Evolutionary conservation across 2,797 vertebrate species (phyloP).

Genomic region (Myripristis murdjan): DNA sequence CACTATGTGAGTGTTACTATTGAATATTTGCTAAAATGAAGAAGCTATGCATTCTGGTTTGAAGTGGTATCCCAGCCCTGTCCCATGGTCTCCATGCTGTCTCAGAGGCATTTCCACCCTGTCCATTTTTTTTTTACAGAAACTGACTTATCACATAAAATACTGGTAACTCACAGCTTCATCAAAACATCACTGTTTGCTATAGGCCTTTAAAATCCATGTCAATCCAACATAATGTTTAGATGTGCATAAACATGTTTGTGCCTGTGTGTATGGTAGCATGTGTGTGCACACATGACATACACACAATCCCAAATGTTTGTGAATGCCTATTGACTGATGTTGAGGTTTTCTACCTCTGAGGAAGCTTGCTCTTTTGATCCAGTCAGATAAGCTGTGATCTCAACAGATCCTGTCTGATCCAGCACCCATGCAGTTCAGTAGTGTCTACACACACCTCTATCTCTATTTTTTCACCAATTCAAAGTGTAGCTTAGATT

Average conservation of each 20-base stretch:
- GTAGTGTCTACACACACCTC: slow-evolving; percentile 51
- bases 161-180: neutral
- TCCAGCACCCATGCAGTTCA: slow-evolving; percentile 43
- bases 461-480: slow-evolving; percentile 52
- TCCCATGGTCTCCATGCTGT: too few species aligned
- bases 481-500: slow-evolving; percentile 49
- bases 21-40: too few species aligned
- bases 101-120: too few species aligned
- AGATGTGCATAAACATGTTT: neutral
- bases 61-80: too few species aligned
- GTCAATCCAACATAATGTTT: neutral
- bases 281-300: slow-evolving; percentile 2
- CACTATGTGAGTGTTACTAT: too few species aligned
- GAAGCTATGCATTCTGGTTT: too few species aligned
- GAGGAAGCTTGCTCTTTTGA: slow-evolving; percentile 49
- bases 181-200: neutral
- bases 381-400: slow-evolving; percentile 73
- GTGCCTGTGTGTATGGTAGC: neutral
- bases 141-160: slow-evolving; percentile 11
- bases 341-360: slow-evolving; percentile 32
- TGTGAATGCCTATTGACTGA: slow-evolving; percentile 13
- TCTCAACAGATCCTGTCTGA: slow-evolving; percentile 69
- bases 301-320: slow-evolving; percentile 13
- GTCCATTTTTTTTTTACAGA: too few species aligned
- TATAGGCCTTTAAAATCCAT: slow-evolving; percentile 22